Evolutionary conservation across 1,140 invertebrate genomes (phyloP), one percentile per base, ranked within the genome.

Genomic region (Papilio polytes): DNA sequence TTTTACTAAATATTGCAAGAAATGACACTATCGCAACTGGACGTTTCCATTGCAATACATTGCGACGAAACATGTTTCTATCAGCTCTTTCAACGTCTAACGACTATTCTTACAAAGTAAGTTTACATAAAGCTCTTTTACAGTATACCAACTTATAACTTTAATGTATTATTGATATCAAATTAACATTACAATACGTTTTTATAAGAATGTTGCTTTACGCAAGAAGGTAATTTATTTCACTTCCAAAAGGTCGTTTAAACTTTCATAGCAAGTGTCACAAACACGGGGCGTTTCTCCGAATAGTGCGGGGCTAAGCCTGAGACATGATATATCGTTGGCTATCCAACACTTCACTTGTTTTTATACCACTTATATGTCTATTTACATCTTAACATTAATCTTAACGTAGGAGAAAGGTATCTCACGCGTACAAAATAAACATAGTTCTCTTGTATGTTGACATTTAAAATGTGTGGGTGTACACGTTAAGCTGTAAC

Each of bases 351-450:
- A 80, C 85, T 85, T 85, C 84, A 85, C 85, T 85, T 76, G 85
- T 88, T 90, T 91, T 92, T 91, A 92, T 91, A 90, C 80, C 86
- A 87, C 87, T 90, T 89, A 91, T 88, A 85, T 87, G 84, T 88
- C 84, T 87, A 84, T 89, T 88, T 66, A 66, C 2, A 66, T 26
- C 9, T 31, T 31, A 18, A 91, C 89, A 20, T 91, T 84, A 90
- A 84, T 91, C 90, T 92, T 91, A 90, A 26, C 8, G 22, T 63
- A 13, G 10, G 9, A 63, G 59, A 26, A 22, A 13, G 1, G 0
- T 63, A 22, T 8, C 10, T 41, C 20, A 63, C 59, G 3, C 20
- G 20, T 22, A 63, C 22, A 63, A 26, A 22, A 63, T 59, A 41
- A 15, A 13, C 46, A 48, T 48, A 41, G 2, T 4, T 56, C 18